Base-by-base conservation (phyloP, 2,113 vertebrate species). In the Seriola rivoliana region DNA sequence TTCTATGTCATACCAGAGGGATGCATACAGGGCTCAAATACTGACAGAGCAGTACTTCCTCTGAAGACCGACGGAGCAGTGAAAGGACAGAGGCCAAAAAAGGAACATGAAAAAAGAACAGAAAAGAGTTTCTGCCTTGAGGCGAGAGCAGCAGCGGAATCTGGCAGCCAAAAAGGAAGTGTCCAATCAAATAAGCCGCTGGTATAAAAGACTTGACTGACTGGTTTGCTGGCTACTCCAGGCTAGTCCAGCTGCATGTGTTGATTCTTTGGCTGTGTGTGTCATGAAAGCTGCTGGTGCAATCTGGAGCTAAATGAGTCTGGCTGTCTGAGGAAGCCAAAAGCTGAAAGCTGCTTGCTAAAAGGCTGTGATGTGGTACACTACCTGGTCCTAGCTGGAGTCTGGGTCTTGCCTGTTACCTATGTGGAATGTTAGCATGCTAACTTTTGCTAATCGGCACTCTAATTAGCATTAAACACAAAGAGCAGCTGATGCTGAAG, bases 171-270 rank as follows among this genome's bases (percentile, higher is more conserved):
- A 58, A 87, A 77, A 59, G 19, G 23, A 72, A 68, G 75, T 81
- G 77, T 90, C 86, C 46, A 67, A 70, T 78, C 63, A 90, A 76
- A 83, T 74, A 42, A 78, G 55, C n/a, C 62, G 14, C 48, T 48
- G 36, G 50, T 65, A 21, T 66, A 21, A 12, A 65, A 63, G 64
- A 75, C 29, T 14, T 86, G 64, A 79, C 44, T 80, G 84, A 54
- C 36, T 65, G 44, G 1, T 78, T 69, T 65, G 3, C 34, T 34
- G 66, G 59, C 38, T 78, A 16, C 73, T 54, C 71, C 65, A 71
- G 34, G n/a, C n/a, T n/a, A 72, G 71, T 78, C 59, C 38, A 44
- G 62, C 63, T 58, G 23, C 40, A 42, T 46, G 68, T 70, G 75
- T 59, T 8, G 1, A 14, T 25, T 40, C 64, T 68, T 62, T 42